These are phyloP conservation scores for Pimephales promelas DNA, from an alignment of 2,113 vertebrate genomes.

Conservation along the genomic window DNA sequence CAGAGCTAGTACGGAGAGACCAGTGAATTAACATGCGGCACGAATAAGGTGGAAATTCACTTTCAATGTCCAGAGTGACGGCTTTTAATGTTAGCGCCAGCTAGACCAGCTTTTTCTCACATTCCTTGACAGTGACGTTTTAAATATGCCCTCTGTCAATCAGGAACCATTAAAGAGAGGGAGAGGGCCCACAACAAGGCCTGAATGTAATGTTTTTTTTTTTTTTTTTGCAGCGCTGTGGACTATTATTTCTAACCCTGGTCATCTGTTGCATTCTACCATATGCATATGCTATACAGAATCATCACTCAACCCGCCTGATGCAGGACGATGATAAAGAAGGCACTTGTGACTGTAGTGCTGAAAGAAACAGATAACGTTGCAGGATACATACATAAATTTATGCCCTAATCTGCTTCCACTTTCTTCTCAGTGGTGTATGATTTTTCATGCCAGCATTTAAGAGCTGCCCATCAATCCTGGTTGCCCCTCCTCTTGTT, in stretches of 20 bases:
- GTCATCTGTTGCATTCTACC: neutral
- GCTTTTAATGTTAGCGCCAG: constrained; percentile 31
- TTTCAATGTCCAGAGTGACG: constrained; percentile 17
- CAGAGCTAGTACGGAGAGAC: neutral
- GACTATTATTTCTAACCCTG: constrained; percentile 17
- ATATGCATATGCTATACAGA: neutral
- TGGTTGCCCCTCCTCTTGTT: constrained; percentile 9
- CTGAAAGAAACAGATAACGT: constrained; percentile 42
- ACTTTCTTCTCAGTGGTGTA: neutral
- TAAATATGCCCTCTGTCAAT: constrained; percentile 36
- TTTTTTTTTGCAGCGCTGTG: neutral
- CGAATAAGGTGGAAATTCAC: constrained; percentile 19
- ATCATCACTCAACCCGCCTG: constrained; percentile 41
- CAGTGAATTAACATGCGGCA: constrained; percentile 15
- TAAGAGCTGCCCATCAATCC: neutral
- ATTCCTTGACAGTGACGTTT: constrained; percentile 19
- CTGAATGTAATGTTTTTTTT: neutral
- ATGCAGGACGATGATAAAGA: constrained; percentile 56
- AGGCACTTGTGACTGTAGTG: constrained; percentile 41
- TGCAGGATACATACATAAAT: constrained; percentile 45
- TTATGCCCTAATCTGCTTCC: constrained; percentile 1
- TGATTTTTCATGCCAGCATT: constrained; percentile 3
- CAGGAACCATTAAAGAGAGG: constrained; percentile 15
- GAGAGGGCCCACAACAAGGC: neutral
- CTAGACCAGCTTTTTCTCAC: constrained; percentile 13